Conservation (phyloP, 2,797 vertebrate genomes). For the Heterohyrax brucei region DNA sequence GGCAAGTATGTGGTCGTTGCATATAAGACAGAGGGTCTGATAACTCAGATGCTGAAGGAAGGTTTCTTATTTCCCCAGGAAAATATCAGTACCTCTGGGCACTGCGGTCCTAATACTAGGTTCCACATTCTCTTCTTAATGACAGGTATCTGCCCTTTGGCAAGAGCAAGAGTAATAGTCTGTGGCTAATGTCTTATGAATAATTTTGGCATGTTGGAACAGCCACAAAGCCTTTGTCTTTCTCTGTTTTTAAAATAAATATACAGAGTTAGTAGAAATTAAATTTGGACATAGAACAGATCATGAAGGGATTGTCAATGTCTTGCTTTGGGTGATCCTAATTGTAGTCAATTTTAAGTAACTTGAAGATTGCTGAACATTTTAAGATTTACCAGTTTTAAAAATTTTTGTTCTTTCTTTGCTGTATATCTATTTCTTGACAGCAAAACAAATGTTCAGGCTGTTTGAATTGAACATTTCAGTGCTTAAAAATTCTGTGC, state of each 20-base stretch:
- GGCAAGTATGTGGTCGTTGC: background rate
- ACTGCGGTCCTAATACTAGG: conserved; percentile 81
- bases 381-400: conserved; percentile 24
- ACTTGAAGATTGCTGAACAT: conserved; percentile 31
- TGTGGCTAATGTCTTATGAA: conserved; percentile 82
- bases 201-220: conserved; percentile 56
- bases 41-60: conserved; percentile 81
- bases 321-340: conserved; percentile 4
- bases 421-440: background rate
- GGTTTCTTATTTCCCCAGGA: conserved; percentile 88
- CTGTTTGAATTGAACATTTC: background rate
- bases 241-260: conserved; percentile 12
- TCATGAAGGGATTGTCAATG: conserved; percentile 2
- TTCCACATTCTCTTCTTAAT: conserved; percentile 88
- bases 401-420: background rate
- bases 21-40: conserved; percentile 72
- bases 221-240: conserved; percentile 45
- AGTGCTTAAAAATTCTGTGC: background rate
- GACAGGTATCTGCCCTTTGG: conserved; percentile 79
- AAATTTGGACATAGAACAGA: conserved; percentile 48
- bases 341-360: conserved; percentile 46
- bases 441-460: conserved; percentile 23
- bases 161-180: conserved; percentile 85
- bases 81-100: conserved; percentile 83
- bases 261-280: conserved; percentile 58